phyloP scores from a whole-genome alignment of 2,888 invertebrate genomes.

The Neria commutata region DNA sequence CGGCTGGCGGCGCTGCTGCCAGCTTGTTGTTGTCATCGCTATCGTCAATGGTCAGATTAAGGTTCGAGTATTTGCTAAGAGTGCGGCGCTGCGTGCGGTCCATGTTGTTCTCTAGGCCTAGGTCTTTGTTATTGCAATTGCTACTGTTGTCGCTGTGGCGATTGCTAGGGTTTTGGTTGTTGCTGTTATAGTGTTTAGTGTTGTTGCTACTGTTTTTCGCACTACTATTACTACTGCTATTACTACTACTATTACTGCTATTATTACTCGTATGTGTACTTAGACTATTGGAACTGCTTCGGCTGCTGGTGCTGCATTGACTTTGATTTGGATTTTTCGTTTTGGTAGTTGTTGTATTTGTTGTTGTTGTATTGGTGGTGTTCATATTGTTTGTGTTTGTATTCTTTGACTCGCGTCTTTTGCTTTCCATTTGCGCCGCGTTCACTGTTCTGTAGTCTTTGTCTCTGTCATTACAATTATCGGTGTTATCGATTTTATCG shows the following conservation, averaged over 20 bases:
- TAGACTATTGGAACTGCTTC: conserved; percentile 36
- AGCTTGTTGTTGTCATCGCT: background rate
- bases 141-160: conserved; percentile 29
- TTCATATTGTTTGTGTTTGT: background rate
- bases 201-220: conserved; percentile 31
- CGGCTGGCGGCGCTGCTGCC: background rate
- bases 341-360: conserved; percentile 6
- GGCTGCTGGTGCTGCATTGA: conserved; percentile 33
- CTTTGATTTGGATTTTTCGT: conserved; percentile 19
- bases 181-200: conserved; percentile 31
- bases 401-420: background rate
- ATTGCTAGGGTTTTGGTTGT: conserved; percentile 30
- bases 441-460: conserved; percentile 16
- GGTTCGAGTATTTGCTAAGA: conserved; percentile 26
- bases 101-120: conserved; percentile 39
- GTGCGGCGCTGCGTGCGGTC: conserved; percentile 35
- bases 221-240: conserved; percentile 30
- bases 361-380: background rate
- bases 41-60: conserved; percentile 38
- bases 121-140: conserved; percentile 23
- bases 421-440: no score
- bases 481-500: conserved; percentile 6
- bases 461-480: background rate
- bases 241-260: conserved; percentile 30
- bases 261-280: conserved; percentile 32